Percentiles rank a stretch among this genome's conserved stretches.
phyloP scores from a whole-genome alignment of 2,113 vertebrate genomes.

The Isurus oxyrinchus region DNA sequence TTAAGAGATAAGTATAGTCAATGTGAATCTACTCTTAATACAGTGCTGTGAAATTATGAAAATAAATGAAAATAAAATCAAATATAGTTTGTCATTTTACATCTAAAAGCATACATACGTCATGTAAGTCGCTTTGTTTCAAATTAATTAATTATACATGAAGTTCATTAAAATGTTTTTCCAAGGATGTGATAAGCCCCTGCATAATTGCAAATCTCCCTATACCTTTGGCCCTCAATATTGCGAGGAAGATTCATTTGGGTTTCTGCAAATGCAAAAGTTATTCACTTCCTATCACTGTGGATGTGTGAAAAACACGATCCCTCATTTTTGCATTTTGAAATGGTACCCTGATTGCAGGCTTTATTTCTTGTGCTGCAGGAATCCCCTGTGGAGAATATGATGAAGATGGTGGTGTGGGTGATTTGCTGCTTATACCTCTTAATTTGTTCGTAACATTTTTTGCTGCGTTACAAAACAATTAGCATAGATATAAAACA shows the following conservation, averaged over 20 bases:
- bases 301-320: not conserved
- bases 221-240: not conserved
- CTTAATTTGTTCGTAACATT: not conserved
- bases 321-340: not conserved
- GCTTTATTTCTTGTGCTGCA: not conserved
- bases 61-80: slow-evolving; percentile 9
- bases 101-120: not conserved
- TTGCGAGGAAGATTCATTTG: not conserved
- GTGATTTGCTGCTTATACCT: not conserved
- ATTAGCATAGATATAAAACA: not conserved
- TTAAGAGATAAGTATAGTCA: not conserved
- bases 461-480: not conserved
- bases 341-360: not conserved
- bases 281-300: not conserved
- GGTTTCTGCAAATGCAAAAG: not conserved
- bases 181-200: not conserved
- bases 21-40: not conserved
- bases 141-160: not conserved
- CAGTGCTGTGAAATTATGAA: not conserved
- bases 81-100: not conserved
- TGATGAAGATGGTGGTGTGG: not conserved
- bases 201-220: not conserved
- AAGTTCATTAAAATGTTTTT: not conserved
- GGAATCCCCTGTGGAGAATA: too few species aligned
- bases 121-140: not conserved